Base-by-base conservation (phyloP, 2,888 invertebrate genomes). In the Ligdia adustata region DNA sequence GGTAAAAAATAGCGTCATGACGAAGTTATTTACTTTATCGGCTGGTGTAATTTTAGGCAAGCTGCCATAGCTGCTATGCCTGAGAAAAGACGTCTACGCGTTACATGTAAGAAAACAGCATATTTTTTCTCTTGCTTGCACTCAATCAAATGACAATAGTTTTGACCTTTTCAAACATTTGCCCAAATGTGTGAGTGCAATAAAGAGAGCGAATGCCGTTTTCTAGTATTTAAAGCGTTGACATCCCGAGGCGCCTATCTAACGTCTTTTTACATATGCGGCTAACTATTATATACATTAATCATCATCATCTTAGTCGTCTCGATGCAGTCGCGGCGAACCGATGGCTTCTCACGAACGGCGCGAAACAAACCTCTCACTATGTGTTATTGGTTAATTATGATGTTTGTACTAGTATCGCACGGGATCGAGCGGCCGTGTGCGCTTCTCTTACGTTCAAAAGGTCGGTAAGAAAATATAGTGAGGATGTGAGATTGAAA, bases 261-360 rank as follows among this genome's bases (percentile, higher is more conserved):
- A 77, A 71, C 72, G 73, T 75, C 73, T 76, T 83, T 82, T 82
- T 86, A 86, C 79, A 86, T 82, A 84, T 83, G 86, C 84, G 89
- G 87, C 87, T 89, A 86, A 82, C 87, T 88, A 89, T 85, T 88
- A 87, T 89, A 72, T 88, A 89, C 86, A 88, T 83, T 80, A 81
- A 79, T 84, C 74, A 78, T 74, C 68, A 66, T 72, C 65, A 67
- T n/a, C n/a, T n/a, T n/a, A n/a, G 72, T 78, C 82, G 82, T 83
- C 79, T 79, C 86, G 80, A 75, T 83, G 82, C 77, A 74, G 70
- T 82, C 85, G 87, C 89, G 88, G 80, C 82, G 88, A 86, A 87
- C 88, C 87, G 88, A 88, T 82, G 87, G 87, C 88, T 86, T 85
- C 86, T 83, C 89, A 86, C 88, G 87, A 87, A 85, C 88, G 85